Evolutionary conservation across 2,113 vertebrate species (phyloP), one percentile per base, ranked within the genome.

Genomic region (Illadopsis cleaveri): DNA sequence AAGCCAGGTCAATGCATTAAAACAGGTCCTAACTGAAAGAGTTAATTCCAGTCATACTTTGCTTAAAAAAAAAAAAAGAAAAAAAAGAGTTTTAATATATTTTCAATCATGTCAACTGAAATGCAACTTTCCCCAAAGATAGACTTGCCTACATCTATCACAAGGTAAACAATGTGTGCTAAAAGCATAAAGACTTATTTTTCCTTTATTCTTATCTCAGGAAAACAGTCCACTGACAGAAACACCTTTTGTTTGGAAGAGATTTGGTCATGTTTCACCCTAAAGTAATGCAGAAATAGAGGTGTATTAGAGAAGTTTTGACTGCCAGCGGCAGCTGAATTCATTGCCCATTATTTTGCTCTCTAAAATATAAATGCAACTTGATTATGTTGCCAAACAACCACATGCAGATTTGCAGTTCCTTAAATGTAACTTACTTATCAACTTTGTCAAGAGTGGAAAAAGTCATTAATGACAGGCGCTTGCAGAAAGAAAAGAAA

Each of bases 131-230:
- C 48, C 30, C n/a, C 77, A 88, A 17, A 83, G 94, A 97, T 82
- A 95, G 92, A 92, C 95, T 86, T 95, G 73, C 70, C 91, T 93
- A 83, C 93, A 93, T 94, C 82, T 96, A 93, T 97, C 97, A 94
- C 79, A 79, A 82, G 92, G 94, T 92, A 96, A 97, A 97, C 96
- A 80, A 69, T 86, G 81, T 86, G 93, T 85, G 92, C 94, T 94
- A 66, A 80, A 92, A 94, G 82, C 93, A 94, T 94, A 95, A 95
- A 97, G 94, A 96, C 95, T 97, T 97, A 93, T 97, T 97, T 97
- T 97, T 94, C 89, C 86, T 97, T 96, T 97, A 86, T 94, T 97
- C 97, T 98, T 98, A 98, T 98, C 98, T 98, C 96, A 75, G 89
- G 66, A 81, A 96, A 98, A 97, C 98, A 98, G 96, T 95, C 92